phyloP scores from a whole-genome alignment of 2,888 invertebrate genomes.

The Chloroclystis v-ata region DNA sequence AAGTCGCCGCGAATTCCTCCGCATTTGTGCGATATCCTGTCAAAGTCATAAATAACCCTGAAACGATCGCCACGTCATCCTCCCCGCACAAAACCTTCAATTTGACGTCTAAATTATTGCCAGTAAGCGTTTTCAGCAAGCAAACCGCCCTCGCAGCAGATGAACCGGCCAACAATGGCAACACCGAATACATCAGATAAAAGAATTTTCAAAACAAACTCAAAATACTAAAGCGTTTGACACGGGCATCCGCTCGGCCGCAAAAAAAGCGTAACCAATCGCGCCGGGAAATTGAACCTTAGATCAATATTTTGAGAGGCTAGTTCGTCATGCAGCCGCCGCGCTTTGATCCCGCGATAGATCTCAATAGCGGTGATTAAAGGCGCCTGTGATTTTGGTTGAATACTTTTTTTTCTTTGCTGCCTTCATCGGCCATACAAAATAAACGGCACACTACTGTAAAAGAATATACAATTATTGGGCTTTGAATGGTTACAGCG shows the following conservation, averaged over 20 bases:
- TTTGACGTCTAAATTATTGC: constrained; percentile 79
- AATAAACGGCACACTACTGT: constrained; percentile 76
- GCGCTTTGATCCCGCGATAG: constrained; percentile 74
- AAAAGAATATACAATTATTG: constrained; percentile 79
- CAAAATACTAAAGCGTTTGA: constrained; percentile 78
- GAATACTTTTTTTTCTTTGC: constrained; percentile 68
- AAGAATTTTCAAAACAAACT: constrained; percentile 80
- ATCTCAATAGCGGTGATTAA: constrained; percentile 79
- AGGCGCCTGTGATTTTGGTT: constrained; percentile 78
- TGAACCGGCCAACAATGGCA: constrained; percentile 68
- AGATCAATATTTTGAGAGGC: constrained; percentile 61
- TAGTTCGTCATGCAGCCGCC: constrained; percentile 59
- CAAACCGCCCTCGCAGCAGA: constrained; percentile 67
- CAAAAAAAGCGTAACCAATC: constrained; percentile 70
- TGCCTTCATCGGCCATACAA: constrained; percentile 71
- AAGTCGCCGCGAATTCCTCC: constrained; percentile 66
- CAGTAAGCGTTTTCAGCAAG: constrained; percentile 64
- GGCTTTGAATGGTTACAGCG: constrained; percentile 76
- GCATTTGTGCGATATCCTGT: constrained; percentile 62
- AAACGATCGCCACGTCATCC: constrained; percentile 66
- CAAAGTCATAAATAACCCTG: constrained; percentile 74
- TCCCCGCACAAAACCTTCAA: constrained; percentile 56
- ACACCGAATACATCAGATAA: constrained; percentile 76
- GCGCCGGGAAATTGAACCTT: constrained; percentile 57
- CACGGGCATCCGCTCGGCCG: constrained; percentile 75